These are phyloP conservation scores for Scylla paramamosain DNA, from an alignment of 1,140 invertebrate genomes.

Conservation along the genomic window DNA sequence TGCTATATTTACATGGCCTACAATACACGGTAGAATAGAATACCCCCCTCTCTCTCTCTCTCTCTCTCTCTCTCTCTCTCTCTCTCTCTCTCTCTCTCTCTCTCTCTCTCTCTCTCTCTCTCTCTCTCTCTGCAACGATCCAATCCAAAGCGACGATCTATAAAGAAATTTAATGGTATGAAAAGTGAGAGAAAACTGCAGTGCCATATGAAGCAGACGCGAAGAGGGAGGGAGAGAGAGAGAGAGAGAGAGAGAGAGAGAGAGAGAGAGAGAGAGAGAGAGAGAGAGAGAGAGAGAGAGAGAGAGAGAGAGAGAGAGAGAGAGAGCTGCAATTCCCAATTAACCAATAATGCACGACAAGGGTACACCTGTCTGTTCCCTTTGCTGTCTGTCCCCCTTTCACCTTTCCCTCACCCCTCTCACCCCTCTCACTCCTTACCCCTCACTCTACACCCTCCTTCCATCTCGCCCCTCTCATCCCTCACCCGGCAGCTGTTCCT, in stretches of 20 bases:
- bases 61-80: too few relatives aligned
- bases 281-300: slow-evolving; percentile 27
- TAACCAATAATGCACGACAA: too few relatives aligned
- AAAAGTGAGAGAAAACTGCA: too few relatives aligned
- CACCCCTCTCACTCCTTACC: not conserved
- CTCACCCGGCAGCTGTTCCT: too few relatives aligned
- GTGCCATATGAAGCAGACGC: too few relatives aligned
- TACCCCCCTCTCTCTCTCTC: too few relatives aligned
- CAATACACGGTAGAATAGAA: too few relatives aligned
- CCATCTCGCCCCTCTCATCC: not conserved
- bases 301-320: not conserved
- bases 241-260: not conserved
- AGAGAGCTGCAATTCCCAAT: too few relatives aligned
- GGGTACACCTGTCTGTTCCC: too few relatives aligned
- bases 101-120: slow-evolving; percentile 26
- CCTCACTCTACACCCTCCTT: not conserved
- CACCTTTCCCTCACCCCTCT: not conserved
- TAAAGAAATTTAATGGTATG: too few relatives aligned
- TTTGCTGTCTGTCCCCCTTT: not conserved
- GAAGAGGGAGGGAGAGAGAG: slow-evolving; percentile 22
- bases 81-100: slow-evolving; percentile 11
- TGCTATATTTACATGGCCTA: too few relatives aligned
- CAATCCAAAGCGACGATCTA: too few relatives aligned
- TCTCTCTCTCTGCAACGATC: not conserved
- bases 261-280: slow-evolving; percentile 27